These are phyloP conservation scores for Dasysyrphus tricinctus DNA, from an alignment of 2,888 invertebrate genomes.

Conservation along the genomic window DNA sequence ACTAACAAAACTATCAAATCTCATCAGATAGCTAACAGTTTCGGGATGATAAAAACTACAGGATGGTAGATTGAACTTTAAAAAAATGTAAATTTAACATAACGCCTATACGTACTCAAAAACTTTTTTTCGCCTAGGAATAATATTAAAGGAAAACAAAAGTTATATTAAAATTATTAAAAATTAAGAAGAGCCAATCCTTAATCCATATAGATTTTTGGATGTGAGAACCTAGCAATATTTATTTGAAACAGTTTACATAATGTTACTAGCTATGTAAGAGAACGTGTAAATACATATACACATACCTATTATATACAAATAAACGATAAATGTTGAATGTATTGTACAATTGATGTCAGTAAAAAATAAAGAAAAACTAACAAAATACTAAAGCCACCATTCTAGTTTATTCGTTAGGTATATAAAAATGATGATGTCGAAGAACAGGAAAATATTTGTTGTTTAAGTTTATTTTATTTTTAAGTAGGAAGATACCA, in stretches of 20 bases:
- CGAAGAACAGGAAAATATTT: conserved; percentile 30
- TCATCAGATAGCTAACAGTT: no score
- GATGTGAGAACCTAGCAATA: conserved; percentile 74
- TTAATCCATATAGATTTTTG: conserved; percentile 48
- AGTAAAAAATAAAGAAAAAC: conserved; percentile 24
- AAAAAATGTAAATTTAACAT: no score
- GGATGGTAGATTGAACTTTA: no score
- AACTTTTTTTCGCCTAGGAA: not conserved
- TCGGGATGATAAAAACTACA: no score
- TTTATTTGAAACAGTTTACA: conserved; percentile 72
- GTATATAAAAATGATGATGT: conserved; percentile 25
- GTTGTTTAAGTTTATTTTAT: conserved; percentile 34
- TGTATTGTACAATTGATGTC: conserved; percentile 72
- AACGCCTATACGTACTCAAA: not conserved
- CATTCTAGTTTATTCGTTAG: conserved; percentile 49
- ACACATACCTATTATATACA: conserved; percentile 67
- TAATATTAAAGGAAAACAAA: not conserved
- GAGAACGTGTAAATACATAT: conserved; percentile 72
- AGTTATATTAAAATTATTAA: conserved; percentile 11
- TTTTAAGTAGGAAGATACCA: conserved; percentile 56
- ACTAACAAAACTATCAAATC: no score
- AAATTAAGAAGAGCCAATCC: conserved; percentile 50
- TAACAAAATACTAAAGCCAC: conserved; percentile 37
- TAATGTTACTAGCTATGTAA: conserved; percentile 75
- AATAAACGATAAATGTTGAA: conserved; percentile 70